Evolutionary conservation across 2,888 invertebrate genomes (phyloP), one percentile per base, ranked within the genome.

Genomic region (Flabesymbios commensalis): DNA sequence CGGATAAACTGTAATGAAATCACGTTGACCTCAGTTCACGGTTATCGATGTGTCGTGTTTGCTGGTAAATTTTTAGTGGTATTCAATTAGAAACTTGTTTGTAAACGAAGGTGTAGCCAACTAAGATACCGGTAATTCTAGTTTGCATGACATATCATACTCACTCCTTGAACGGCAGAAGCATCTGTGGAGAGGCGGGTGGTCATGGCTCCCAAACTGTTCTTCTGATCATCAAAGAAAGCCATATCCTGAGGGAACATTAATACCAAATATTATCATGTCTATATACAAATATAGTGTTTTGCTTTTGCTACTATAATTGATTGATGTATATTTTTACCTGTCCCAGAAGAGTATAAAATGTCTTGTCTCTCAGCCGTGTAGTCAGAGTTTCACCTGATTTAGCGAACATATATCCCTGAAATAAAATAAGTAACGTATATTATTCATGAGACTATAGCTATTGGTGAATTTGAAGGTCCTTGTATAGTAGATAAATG

Each of bases 101-200:
- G n/a, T n/a, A n/a, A n/a, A n/a, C n/a, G n/a, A n/a, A 36, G 39
- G 10, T 14, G 10, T 36, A 36, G 10, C 17, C 39, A 36, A 14
- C 10, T 10, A 14, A 14, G 39, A 14, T 45, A 17, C 1, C 17
- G 5, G 29, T n/a, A n/a, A n/a, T n/a, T n/a, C n/a, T n/a, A 49
- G 31, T 45, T 45, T 53, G 17, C 5, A n/a, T n/a, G n/a, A n/a
- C n/a, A n/a, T n/a, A 32, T 7, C 5, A 32, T 14, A 63, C 82
- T 63, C 69, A 80, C 82, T 68, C 80, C 81, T 62, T 81, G 79
- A 3, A 82, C 78, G 47, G 74, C 74, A 7, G 81, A 75, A 14
- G 82, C 79, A 67, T 82, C 82, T 5, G 76, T 76, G 22, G 82
- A 72, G 26, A 83, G 71, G 57, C 79, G 67, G 2, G 82, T 79